Evolutionary conservation across 2,113 vertebrate species (phyloP).

Genomic region (Irena cyanogastra): DNA sequence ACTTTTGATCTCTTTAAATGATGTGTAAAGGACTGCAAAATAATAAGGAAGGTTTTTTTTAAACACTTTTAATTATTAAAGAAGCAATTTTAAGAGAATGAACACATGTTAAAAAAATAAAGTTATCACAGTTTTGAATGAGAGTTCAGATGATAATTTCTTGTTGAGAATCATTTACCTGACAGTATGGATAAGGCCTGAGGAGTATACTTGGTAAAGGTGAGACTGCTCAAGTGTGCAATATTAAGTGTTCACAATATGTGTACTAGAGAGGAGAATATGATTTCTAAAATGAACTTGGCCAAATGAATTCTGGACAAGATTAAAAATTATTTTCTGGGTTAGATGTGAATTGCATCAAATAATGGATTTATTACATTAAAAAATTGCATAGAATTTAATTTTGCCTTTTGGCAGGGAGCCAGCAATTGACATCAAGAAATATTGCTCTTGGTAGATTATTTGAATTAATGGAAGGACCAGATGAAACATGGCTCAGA

Average conservation of each 20-base stretch:
- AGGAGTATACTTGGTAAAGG: not conserved
- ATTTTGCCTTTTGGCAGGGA: not conserved
- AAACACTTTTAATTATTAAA: not conserved
- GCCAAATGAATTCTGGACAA: not conserved
- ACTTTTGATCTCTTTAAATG: not conserved
- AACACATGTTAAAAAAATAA: not conserved
- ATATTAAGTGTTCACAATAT: not conserved
- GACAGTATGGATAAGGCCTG: not conserved
- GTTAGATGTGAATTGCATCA: not conserved
- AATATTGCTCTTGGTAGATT: not conserved
- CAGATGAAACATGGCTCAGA: not conserved
- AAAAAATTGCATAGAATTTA: not conserved
- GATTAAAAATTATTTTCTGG: not conserved
- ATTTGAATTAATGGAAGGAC: not conserved
- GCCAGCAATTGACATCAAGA: not conserved
- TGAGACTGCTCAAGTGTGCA: not conserved
- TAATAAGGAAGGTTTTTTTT: not conserved
- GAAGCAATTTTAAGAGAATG: not conserved
- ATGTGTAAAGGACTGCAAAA: not conserved
- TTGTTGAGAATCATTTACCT: not conserved
- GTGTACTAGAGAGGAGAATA: not conserved
- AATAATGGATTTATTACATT: not conserved
- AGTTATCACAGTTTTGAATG: not conserved
- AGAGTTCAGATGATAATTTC: not conserved
- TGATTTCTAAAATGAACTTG: not conserved